Base-by-base conservation (phyloP, 2,888 invertebrate genomes). In the Serrognathus titanus region DNA sequence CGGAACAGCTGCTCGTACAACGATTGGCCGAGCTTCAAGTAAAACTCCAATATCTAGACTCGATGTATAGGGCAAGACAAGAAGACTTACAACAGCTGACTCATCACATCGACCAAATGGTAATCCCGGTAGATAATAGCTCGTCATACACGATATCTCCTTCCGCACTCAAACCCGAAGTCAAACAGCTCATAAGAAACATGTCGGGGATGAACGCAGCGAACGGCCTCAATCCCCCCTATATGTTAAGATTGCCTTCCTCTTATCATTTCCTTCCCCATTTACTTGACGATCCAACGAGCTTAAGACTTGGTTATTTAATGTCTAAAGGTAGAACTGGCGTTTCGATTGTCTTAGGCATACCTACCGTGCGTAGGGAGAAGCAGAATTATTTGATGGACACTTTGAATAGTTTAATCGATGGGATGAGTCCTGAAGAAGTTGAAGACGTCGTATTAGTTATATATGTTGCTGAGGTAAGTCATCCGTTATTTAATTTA, bases 311-410 rank as follows among this genome's bases (percentile, higher is more conserved):
- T 1, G 89, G 90, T 8, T 90, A 88, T 74, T 82, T 89, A 66
- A 81, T 92, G 75, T 89, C 88, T 36, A 86, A 86, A 61, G 88
- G 87, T 2, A 82, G 90, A 55, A 81, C 82, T 7, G 89, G 89
- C 63, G 90, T 90, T 0, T 89, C 92, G 48, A 83, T 94, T 59
- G 92, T 95, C 1, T 80, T 96, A 48, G 97, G 94, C 0, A 83
- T 97, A 59, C 96, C 96, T 0, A 96, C 96, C 0, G 94, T 97
- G 5, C 88, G 87, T 67, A 81, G 97, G 41, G 92, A 93, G 63
- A 90, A 92, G 66, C 92, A 94, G 71, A 89, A 85, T 64, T 97
- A 97, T 76, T 80, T 97, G 39, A 81, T 92, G 76, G 83, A 89
- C 24, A 96, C 97, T 0, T 78, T 97, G 51, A 88, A 90, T 77